Evolutionary conservation across 2,888 invertebrate species (phyloP), one percentile per base, ranked within the genome.

Genomic region (Taenaris catops): DNA sequence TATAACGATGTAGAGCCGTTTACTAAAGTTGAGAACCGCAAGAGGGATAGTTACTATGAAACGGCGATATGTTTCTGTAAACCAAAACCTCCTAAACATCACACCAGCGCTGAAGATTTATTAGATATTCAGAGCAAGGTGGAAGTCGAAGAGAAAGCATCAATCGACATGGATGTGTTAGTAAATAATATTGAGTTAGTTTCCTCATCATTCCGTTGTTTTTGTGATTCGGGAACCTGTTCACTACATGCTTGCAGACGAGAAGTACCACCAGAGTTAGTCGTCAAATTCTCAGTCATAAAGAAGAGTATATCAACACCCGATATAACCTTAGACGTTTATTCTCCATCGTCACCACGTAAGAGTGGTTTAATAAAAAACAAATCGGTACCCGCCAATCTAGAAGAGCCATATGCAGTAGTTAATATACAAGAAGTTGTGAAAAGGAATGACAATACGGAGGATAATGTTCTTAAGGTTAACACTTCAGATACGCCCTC

Each of bases 41-140:
- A 63, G 48, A 63, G 76, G 41, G 72, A 80, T 34, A 79, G 79
- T 49, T 75, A 75, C 52, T 80, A 62, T 49, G 86, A 87, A 64
- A 80, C 81, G n/a, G 79, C 79, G 6, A 80, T 87, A 41, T 87
- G 87, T 44, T 87, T 87, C 51, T 87, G 87, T 60, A 75, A 67
- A 44, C 76, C 78, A 1, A 63, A 51, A 45, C 72, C 73, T 8
- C 65, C 69, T 3, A 84, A 84, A 46, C 68, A 73, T 48, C 83
- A 84, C 36, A 75, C 58, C 26, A 87, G 83, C 49, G 83, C 83
- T 12, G 86, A 86, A 55, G 86, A 86, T 53, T 62, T 87, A 40
- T 56, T 81, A 49, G 66, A 72, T 45, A 61, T 70, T 14, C 48
- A 46, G 24, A 44, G 49, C 39, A 54, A 63, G 36, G 53, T 62